Evolutionary conservation across 2,113 vertebrate genomes (phyloP).

Genomic region (Ictalurus punctatus): DNA sequence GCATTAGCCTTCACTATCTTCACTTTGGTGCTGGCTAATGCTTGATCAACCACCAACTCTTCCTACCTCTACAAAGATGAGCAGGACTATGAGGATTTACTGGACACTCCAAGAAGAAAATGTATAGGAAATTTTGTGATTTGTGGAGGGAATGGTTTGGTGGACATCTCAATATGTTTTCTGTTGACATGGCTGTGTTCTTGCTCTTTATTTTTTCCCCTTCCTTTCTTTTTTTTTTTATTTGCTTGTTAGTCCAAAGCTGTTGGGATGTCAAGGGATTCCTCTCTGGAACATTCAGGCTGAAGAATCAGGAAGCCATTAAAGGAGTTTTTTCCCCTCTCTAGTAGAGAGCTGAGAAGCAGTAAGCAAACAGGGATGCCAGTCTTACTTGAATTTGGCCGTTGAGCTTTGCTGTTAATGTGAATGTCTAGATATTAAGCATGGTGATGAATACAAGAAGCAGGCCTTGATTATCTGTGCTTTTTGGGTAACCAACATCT

Average conservation of each 20-base stretch:
- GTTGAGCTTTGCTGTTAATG: neutral
- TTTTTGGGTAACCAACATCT: neutral
- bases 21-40: neutral
- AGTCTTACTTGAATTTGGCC: neutral
- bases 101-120: neutral
- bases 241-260: conserved; percentile 4
- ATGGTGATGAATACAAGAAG: neutral
- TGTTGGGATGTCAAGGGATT: neutral
- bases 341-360: neutral
- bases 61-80: neutral
- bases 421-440: neutral
- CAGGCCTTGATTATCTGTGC: neutral
- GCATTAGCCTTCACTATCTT: neutral
- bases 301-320: conserved; percentile 23
- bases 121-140: neutral
- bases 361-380: neutral
- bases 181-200: neutral
- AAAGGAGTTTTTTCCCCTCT: conserved; percentile 1
- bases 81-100: neutral
- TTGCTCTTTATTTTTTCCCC: neutral
- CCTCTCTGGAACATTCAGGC: neutral
- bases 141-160: neutral
- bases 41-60: no score
- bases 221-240: neutral
- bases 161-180: neutral